Percentiles rank a stretch among this genome's conserved stretches.
phyloP scores from a whole-genome alignment of 1,140 invertebrate species.

The Zaprionus africanus region DNA sequence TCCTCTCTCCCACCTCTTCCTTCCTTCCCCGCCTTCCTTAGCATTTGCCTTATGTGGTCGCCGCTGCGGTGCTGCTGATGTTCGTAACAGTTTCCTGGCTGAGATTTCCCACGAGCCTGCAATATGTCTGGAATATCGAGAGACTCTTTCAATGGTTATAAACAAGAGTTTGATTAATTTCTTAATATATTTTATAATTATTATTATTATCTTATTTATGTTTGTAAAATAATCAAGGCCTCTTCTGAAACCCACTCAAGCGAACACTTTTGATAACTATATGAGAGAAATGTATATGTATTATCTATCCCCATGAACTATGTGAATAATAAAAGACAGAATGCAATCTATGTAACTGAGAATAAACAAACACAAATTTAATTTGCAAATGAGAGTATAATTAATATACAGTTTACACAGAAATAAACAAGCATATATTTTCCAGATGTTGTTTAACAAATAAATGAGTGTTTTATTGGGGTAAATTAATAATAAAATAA shows the following conservation, averaged over 20 bases:
- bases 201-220: conserved; percentile 56
- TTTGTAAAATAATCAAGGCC: conserved; percentile 51
- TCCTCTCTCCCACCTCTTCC: neutral
- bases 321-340: conserved; percentile 55
- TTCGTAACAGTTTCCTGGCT: conserved; percentile 10
- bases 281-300: conserved; percentile 39
- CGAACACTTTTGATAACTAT: conserved; percentile 46
- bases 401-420: conserved; percentile 25
- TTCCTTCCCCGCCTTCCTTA: conserved; percentile 5
- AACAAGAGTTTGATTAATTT: conserved; percentile 14
- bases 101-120: neutral
- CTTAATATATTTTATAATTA: conserved; percentile 30
- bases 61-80: conserved; percentile 11
- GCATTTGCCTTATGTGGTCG: conserved; percentile 19
- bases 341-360: conserved; percentile 44
- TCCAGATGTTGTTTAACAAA: conserved; percentile 57
- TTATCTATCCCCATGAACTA: conserved; percentile 62
- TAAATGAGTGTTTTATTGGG: conserved; percentile 1
- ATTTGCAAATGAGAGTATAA: conserved; percentile 59
- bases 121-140: neutral
- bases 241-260: conserved; percentile 63
- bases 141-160: conserved; percentile 1
- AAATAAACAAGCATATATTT: conserved; percentile 58
- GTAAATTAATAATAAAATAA: neutral
- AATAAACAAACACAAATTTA: conserved; percentile 47